Base-by-base conservation (phyloP, 2,113 vertebrate genomes). In the Cisticola juncidis region DNA sequence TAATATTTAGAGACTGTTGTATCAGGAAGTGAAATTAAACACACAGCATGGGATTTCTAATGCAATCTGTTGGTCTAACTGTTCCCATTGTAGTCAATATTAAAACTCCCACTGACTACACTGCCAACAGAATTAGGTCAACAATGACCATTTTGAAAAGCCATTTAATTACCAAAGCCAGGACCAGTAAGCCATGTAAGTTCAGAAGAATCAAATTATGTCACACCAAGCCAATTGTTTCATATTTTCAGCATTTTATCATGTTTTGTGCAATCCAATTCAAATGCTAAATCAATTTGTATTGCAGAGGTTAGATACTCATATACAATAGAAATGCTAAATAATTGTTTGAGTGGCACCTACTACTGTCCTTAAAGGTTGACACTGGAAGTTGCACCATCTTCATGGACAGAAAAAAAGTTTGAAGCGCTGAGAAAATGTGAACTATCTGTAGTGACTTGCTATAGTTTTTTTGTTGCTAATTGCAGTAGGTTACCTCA, bases 1-100 rank as follows among this genome's bases (percentile, higher is more conserved):
- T 96, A 94, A 96, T 95, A 95, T 96, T 96, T 96, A 94, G 94
- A 86, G 77, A 84, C 13, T 96, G 90, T 86, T 93, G 64, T 81
- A 95, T 72, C 81, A 95, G 83, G 92, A 96, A 96, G 80, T 57
- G 86, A 96, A 95, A 96, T 88, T 88, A 94, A 96, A 95, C 87
- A 90, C 86, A 86, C 94, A 88, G 91, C 88, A 94, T 84, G 89
- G 53, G 74, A 93, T 80, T 96, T 90, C 86, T 95, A 89, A 86
- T 73, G 88, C 92, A 87, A 94, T 95, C 87, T 96, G 91, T 91
- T 94, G 26, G n/a, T 68, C 71, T 94, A 83, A 94, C 85, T 57
- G n/a, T 92, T 95, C 31, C 65, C 85, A 84, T 13, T 86, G 77
- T 82, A 96, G 88, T 82, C 86, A 90, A 78, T 65, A 93, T 87